Conservation (phyloP, 2,113 vertebrate genomes). For the Solea senegalensis region DNA sequence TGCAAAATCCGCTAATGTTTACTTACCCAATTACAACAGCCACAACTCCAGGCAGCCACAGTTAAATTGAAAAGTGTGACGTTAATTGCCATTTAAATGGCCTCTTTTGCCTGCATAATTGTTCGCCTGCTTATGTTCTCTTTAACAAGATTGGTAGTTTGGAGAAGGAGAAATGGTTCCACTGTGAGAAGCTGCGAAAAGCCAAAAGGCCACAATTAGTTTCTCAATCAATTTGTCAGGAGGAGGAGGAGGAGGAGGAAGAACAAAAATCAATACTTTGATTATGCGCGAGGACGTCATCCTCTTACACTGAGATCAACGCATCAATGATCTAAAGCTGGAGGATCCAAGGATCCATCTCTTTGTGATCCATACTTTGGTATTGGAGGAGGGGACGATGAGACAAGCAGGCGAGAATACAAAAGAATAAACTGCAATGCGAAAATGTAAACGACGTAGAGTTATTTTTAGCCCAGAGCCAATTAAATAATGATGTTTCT, state of each 20-base stretch:
- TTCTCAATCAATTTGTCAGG: slow-evolving; percentile 71
- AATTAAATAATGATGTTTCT: slow-evolving; percentile 59
- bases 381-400: slow-evolving; percentile 3
- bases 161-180: slow-evolving; percentile 48
- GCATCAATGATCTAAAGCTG: slow-evolving; percentile 59
- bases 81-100: slow-evolving; percentile 66
- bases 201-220: slow-evolving; percentile 76
- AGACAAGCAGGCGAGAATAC: slow-evolving; percentile 17
- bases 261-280: slow-evolving; percentile 65
- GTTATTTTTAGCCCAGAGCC: slow-evolving; percentile 53
- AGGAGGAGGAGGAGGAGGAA: slow-evolving; percentile 15
- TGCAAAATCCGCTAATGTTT: slow-evolving; percentile 50
- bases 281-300: slow-evolving; percentile 73
- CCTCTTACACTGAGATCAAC: slow-evolving; percentile 69
- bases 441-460: slow-evolving; percentile 61
- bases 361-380: slow-evolving; percentile 46
- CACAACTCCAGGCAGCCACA: slow-evolving; percentile 30
- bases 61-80: slow-evolving; percentile 56
- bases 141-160: slow-evolving; percentile 60
- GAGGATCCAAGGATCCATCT: slow-evolving; percentile 41
- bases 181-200: slow-evolving; percentile 38
- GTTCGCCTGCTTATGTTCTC: slow-evolving; percentile 52
- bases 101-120: slow-evolving; percentile 54
- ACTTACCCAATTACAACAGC: slow-evolving; percentile 55
- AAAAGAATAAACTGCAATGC: slow-evolving; percentile 37